phyloP scores from a whole-genome alignment of 2,797 vertebrate species.

The Pangasius djambal region DNA sequence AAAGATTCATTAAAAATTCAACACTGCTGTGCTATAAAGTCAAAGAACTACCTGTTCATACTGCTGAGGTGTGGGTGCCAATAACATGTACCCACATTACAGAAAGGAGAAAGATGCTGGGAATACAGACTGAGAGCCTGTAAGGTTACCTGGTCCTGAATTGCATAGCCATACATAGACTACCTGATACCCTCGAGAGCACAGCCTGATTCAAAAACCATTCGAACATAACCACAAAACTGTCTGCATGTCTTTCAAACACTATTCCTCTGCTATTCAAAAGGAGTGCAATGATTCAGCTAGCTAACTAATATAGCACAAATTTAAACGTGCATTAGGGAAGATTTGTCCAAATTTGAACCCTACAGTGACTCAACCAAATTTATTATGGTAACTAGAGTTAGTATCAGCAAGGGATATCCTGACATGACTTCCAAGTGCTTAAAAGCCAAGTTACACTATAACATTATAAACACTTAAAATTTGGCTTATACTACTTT shows the following conservation, averaged over 20 bases:
- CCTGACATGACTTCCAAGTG: background rate
- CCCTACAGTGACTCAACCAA: background rate
- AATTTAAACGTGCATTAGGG: background rate
- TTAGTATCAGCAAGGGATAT: background rate
- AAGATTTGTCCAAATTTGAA: background rate
- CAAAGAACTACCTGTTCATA: background rate
- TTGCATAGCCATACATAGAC: accelerated
- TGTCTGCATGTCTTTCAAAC: background rate
- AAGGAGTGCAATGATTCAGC: background rate
- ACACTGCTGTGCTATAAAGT: background rate
- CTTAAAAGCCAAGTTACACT: background rate
- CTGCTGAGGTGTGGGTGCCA: background rate
- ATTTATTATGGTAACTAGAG: background rate
- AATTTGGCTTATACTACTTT: background rate
- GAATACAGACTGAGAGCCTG: too few relatives aligned
- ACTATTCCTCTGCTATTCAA: background rate
- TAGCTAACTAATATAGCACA: background rate
- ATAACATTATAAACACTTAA: background rate
- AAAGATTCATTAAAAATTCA: background rate
- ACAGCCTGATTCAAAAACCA: background rate
- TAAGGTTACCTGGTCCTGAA: too few relatives aligned
- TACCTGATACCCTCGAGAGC: background rate
- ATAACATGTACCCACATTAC: background rate
- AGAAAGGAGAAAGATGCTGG: background rate
- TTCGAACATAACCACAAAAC: background rate